Conservation (phyloP, 2,888 invertebrate genomes). For the Andricus quercusramuli region DNA sequence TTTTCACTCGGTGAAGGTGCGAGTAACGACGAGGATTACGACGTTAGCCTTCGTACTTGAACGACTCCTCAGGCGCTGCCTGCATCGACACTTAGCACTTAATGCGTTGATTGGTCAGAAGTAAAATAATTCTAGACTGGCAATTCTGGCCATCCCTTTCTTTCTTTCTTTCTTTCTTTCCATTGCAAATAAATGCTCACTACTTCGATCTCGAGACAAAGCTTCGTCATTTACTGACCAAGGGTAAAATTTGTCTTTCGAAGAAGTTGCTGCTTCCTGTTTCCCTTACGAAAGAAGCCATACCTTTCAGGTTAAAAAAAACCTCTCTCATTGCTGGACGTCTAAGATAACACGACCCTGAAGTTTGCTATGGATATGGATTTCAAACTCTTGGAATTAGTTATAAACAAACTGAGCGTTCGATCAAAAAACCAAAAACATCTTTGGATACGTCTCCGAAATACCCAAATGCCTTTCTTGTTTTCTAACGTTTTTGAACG, state of each 20-base stretch:
- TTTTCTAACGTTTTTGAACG: too few relatives aligned
- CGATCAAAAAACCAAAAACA: too few relatives aligned
- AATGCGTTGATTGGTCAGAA: constrained; percentile 59
- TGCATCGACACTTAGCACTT: constrained; percentile 68
- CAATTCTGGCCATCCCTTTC: constrained; percentile 34
- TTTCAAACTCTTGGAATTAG: too few relatives aligned
- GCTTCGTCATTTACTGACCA: constrained; percentile 11
- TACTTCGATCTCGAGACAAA: constrained; percentile 28
- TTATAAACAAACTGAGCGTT: too few relatives aligned
- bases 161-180: constrained; percentile 13
- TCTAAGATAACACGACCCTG: too few relatives aligned
- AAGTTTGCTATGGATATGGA: too few relatives aligned
- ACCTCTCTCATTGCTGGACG: too few relatives aligned
- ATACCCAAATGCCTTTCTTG: too few relatives aligned
- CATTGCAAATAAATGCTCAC: constrained; percentile 43
- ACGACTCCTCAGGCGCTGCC: constrained; percentile 54
- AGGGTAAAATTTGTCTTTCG: constrained; percentile 12
- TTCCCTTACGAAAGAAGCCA: too few relatives aligned
- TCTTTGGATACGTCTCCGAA: too few relatives aligned
- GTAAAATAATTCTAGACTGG: constrained; percentile 64
- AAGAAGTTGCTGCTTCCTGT: neutral
- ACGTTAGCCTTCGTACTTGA: constrained; percentile 52
- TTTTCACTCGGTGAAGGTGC: constrained; percentile 60
- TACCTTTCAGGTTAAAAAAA: too few relatives aligned
- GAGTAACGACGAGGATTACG: constrained; percentile 62